A percentile compares a stretch with the other conserved stretches of the same genome.
phyloP scores from a whole-genome alignment of 2,113 vertebrate genomes.

The Narcine bancroftii region DNA sequence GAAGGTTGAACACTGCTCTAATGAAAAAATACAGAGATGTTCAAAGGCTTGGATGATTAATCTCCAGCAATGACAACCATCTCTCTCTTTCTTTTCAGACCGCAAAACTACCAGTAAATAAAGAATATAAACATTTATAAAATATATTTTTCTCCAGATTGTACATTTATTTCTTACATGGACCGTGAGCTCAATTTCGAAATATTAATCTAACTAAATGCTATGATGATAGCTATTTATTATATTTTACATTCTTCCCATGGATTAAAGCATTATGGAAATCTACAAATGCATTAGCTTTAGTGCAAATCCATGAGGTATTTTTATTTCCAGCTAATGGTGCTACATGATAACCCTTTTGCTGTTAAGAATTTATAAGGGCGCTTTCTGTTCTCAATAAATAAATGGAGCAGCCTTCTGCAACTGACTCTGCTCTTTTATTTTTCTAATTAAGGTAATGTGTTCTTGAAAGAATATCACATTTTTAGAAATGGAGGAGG shows the following conservation, averaged over 20 bases:
- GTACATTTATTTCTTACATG: not conserved
- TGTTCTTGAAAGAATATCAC: slow-evolving; percentile 19
- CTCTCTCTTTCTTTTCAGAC: not conserved
- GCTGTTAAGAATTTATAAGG: slow-evolving; percentile 27
- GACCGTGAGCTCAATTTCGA: not conserved
- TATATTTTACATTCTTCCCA: not conserved
- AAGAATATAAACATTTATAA: not conserved
- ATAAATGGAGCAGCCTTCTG: slow-evolving; percentile 20
- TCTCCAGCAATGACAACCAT: too few species aligned
- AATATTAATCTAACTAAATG: not conserved
- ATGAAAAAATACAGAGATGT: too few species aligned
- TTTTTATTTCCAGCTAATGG: slow-evolving; percentile 20
- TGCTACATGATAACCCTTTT: slow-evolving; percentile 18
- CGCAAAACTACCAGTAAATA: not conserved
- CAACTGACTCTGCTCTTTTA: not conserved
- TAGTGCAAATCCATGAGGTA: not conserved
- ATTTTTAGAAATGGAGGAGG: slow-evolving; percentile 31
- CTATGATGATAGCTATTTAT: not conserved
- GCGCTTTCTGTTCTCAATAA: not conserved
- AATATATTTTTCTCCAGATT: not conserved
- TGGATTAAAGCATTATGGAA: slow-evolving; percentile 1
- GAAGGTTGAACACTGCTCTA: too few species aligned
- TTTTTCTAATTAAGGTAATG: slow-evolving; percentile 31
- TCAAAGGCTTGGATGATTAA: too few species aligned
- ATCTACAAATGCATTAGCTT: slow-evolving; percentile 4